Evolutionary conservation across 2,113 vertebrate genomes (phyloP), one percentile per base, ranked within the genome.

Genomic region (Polypterus bichir): DNA sequence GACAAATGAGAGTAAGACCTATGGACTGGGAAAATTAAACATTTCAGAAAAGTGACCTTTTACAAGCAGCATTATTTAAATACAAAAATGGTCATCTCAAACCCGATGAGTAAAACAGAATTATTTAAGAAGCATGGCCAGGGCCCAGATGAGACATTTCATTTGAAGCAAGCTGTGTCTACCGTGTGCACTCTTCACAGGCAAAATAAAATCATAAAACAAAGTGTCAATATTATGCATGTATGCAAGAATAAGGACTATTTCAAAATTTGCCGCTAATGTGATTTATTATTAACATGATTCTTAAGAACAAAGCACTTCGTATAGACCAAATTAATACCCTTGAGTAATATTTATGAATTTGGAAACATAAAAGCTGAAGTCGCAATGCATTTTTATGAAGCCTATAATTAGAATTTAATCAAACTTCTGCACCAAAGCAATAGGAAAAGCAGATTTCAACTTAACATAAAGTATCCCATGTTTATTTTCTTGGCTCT

Each of bases 391-490:
- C 47, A 57, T 58, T 61, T 49, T 54, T 47, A 58, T 10, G 46
- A 27, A 8, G 9, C 46, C 7, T 48, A 60, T 47, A 62, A 45
- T 59, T 65, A 52, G 44, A 66, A 52, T 45, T 60, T 58, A 44
- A 66, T 27, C 27, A 27, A 27, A 27, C 27, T 27, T 27, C 27
- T 27, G 27, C 2, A 27, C 27, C 27, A 27, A 27, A 27, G 27
- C 27, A 27, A 27, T 27, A 27, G 27, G 27, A 27, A 27, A 27
- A 27, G 27, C 27, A 27, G 27, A 27, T 27, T 27, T 27, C 27
- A 27, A 27, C 27, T 27, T 27, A 27, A 27, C 27, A 27, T 2
- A 27, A 27, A 27, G 27, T 27, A 27, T 27, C 27, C 27, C 27
- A 27, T 27, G 27, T 27, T 27, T 27, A 27, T 27, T 27, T 27